Evolutionary conservation across 2,797 vertebrate species (phyloP), one percentile per base, ranked within the genome.

Genomic region (Danionella dracula): DNA sequence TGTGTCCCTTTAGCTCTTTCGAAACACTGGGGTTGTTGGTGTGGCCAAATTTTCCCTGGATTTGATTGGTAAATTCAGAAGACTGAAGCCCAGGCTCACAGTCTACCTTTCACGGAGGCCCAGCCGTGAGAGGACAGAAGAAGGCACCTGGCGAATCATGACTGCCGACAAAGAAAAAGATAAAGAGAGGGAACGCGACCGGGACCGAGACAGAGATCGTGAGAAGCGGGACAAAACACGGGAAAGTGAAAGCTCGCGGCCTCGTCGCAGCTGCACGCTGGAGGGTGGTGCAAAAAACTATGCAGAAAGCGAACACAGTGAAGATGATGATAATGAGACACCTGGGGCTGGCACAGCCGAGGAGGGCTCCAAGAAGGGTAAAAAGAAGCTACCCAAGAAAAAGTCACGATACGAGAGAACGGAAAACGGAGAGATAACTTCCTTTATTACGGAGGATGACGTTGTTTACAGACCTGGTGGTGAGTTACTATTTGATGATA

Each of bases 61-160:
- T 94, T 94, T 96, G 96, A 93, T 92, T 92, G 89, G 91, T 92
- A 97, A 97, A 99, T 98, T 98, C 95, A 99, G 96, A 99, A 99
- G 96, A 98, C 96, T 99, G 96, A 99, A 99, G 96, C 96, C 96
- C 96, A 97, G 96, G 95, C 95, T 99, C 87, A 99, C 96, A 93
- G 96, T 99, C 96, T 99, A 99, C 96, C 96, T 99, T 99, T 99
- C 96, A 99, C 96, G 96, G 96, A 99, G 96, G 96, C 96, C 96
- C 89, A 98, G 96, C 96, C 96, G 96, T 99, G 96, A 99, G 96
- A 99, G 96, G 96, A 99, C 96, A 94, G 96, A 99, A 95, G 96
- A 99, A 99, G 96, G 96, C 93, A 99, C 96, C 93, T 99, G 96
- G 96, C 93, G 94, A 92, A 99, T 99, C 96, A 99, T 99, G 96